Conservation (phyloP, 2,797 vertebrate genomes). For the Dipus sagitta region DNA sequence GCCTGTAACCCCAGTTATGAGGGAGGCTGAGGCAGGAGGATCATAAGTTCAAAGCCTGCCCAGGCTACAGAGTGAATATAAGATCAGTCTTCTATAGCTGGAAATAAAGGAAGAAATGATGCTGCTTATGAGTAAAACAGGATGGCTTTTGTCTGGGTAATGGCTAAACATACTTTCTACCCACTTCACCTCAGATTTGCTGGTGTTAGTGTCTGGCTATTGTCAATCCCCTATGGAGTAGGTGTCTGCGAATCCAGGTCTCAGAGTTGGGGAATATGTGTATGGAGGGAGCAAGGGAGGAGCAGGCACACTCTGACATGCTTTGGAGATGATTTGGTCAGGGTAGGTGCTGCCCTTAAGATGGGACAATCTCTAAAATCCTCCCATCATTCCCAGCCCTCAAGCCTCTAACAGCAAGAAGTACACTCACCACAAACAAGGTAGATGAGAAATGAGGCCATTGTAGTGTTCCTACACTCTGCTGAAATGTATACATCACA, state of each 20-base stretch:
- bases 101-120: neutral
- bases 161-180: neutral
- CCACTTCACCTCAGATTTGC: neutral
- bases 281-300: too few species aligned
- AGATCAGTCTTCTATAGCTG: neutral
- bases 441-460: neutral
- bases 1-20: neutral
- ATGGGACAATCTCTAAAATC: neutral
- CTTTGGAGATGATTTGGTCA: neutral
- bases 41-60: neutral
- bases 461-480: neutral
- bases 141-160: neutral
- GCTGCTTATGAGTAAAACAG: neutral
- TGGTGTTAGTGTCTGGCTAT: neutral
- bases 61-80: neutral
- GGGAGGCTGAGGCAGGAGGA: neutral
- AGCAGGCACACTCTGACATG: neutral
- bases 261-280: neutral
- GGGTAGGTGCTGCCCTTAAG: neutral
- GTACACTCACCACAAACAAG: neutral
- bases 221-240: neutral
- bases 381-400: neutral
- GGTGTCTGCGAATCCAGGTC: neutral
- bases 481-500: constrained; percentile 29
- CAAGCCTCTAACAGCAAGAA: constrained; percentile 30